phyloP scores from a whole-genome alignment of 2,113 vertebrate species.

The Monopterus albus region DNA sequence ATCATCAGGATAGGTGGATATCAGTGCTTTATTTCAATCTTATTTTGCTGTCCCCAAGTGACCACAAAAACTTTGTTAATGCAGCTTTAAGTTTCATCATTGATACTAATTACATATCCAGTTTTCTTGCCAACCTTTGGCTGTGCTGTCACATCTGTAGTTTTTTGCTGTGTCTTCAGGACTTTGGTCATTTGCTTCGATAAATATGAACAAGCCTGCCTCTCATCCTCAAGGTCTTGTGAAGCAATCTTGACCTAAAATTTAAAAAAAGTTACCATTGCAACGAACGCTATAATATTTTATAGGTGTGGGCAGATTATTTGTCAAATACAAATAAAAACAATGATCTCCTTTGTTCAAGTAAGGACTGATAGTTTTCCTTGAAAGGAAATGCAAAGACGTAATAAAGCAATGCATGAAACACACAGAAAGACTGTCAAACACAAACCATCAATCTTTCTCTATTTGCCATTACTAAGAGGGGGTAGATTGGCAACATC shows the following conservation, averaged over 20 bases:
- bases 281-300: not conserved
- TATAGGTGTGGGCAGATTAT: no score
- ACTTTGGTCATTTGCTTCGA: constrained; percentile 84
- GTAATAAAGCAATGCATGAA: no score
- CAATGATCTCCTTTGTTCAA: not conserved
- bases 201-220: constrained; percentile 84
- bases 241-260: constrained; percentile 84
- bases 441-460: no score
- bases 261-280: not conserved
- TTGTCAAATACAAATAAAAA: not conserved
- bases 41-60: not conserved
- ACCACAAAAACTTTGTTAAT: not conserved
- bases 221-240: constrained; percentile 88
- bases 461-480: not conserved
- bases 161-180: constrained; percentile 81
- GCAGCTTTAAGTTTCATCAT: constrained; percentile 6
- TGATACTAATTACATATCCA: not conserved
- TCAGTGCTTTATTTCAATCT: no score
- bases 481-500: not conserved
- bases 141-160: constrained; percentile 74
- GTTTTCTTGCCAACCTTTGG: constrained; percentile 55
- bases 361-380: not conserved
- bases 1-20: no score
- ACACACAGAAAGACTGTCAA: no score
- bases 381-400: not conserved